Evolutionary conservation across 35 echinoderm and acorn worm species (phyloP).

Genomic region (Apostichopus parvimensis): DNA sequence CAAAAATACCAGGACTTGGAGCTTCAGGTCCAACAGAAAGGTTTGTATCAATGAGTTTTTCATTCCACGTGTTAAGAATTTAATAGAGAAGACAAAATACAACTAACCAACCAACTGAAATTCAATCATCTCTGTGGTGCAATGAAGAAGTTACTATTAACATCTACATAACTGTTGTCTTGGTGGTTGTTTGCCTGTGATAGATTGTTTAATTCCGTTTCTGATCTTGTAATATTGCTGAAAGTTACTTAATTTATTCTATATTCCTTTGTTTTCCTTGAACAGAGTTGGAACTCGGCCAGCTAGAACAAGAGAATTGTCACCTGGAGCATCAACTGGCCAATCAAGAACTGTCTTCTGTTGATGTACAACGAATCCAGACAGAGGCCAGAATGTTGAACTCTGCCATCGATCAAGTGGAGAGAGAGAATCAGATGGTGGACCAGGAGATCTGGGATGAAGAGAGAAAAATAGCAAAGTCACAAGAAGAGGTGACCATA

Average conservation of each 20-base stretch:
- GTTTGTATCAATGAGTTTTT: constrained; percentile 23
- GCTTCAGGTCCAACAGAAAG: constrained; percentile 68
- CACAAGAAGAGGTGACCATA: constrained; percentile 74
- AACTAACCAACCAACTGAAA: no score
- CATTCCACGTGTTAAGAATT: not conserved
- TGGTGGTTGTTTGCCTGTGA: not conserved
- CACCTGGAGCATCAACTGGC: constrained; percentile 66
- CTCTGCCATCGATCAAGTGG: constrained; percentile 63
- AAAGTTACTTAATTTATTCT: not conserved
- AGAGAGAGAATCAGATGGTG: constrained; percentile 75
- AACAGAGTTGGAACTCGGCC: constrained; percentile 66
- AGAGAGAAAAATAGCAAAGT: constrained; percentile 83
- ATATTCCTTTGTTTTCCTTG: not conserved
- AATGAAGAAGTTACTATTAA: no score
- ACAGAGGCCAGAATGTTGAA: constrained; percentile 73
- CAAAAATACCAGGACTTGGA: constrained; percentile 76
- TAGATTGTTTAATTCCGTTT: not conserved
- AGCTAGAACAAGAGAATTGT: constrained; percentile 43
- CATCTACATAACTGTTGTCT: no score
- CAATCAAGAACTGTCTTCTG: constrained; percentile 83
- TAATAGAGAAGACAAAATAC: no score
- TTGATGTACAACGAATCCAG: constrained; percentile 88
- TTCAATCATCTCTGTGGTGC: no score
- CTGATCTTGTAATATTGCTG: not conserved
- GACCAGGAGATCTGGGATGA: constrained; percentile 89